A percentile compares a stretch with the other conserved stretches of the same genome.
phyloP scores from a whole-genome alignment of 1,140 invertebrate species.

The Lasioglossum baleicum region DNA sequence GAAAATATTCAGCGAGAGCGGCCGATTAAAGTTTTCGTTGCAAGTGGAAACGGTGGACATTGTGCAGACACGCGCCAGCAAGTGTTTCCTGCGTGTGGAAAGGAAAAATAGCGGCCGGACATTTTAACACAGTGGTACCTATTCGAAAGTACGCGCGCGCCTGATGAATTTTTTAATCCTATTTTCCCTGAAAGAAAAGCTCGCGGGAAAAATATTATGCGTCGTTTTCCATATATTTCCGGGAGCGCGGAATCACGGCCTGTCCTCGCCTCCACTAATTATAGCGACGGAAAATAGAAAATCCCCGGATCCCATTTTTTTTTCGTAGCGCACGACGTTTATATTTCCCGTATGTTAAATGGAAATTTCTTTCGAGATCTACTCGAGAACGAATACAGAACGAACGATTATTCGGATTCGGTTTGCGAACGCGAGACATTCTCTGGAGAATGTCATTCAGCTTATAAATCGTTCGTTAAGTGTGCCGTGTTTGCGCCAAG shows the following conservation, averaged over 20 bases:
- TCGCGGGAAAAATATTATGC: background rate
- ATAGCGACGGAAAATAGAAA: too few relatives aligned
- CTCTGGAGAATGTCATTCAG: slow-evolving; percentile 5
- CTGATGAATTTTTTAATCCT: background rate
- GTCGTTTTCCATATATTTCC: background rate
- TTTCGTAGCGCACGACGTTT: background rate
- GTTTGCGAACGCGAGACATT: background rate
- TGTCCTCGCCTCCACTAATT: too few relatives aligned
- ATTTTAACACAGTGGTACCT: background rate
- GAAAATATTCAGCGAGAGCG: too few relatives aligned
- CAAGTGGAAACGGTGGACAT: background rate
- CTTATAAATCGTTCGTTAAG: slow-evolving; percentile 17
- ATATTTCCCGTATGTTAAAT: background rate
- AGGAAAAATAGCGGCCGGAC: background rate
- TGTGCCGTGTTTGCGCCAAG: slow-evolving; percentile 4
- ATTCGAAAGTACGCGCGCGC: background rate
- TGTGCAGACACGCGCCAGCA: background rate
- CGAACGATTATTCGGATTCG: slow-evolving; percentile 10
- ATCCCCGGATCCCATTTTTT: too few relatives aligned
- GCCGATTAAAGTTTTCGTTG: background rate
- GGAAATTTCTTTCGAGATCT: too few relatives aligned
- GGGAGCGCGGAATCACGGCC: too few relatives aligned
- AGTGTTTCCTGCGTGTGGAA: background rate
- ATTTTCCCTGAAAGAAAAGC: background rate
- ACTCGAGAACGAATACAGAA: too few relatives aligned